Base-by-base conservation (phyloP, 2,888 invertebrate species). In the Adela reaumurella region DNA sequence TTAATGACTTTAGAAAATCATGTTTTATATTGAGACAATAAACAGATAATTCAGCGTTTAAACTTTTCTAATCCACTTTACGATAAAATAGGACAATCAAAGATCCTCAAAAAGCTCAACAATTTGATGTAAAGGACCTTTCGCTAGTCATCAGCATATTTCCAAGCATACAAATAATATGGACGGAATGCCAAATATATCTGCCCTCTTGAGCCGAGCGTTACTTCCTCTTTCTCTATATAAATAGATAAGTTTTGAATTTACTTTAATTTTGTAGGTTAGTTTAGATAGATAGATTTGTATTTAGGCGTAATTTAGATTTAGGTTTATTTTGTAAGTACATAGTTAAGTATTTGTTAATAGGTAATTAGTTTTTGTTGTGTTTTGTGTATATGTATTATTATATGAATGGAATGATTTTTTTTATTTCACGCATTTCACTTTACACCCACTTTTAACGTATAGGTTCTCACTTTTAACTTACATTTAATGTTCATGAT, bases 11-110 rank as follows among this genome's bases (percentile, higher is more conserved):
- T 46, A 41, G 18, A 47, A 53, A 44, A 51, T 46, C 50, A 16
- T 53, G 52, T 50, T 55, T 54, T 54, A 54, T 41, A 53, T 54
- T 4, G 51, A 51, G 45, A 17, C 51, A 8, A 47, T 54, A 47
- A 46, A 52, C 51, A 55, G 45, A 55, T 53, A 48, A 47, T 24
- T 43, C 42, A 55, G 52, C 49, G 54, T 35, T 54, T 46, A 19
- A 24, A 48, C 44, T 54, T 54, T 46, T 46, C 46, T 20, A 51
- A 52, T 41, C 50, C 51, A 41, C 19, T 53, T 41, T 53, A 43
- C n/a, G n/a, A n/a, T n/a, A n/a, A n/a, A n/a, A n/a, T n/a, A 24
- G 24, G 24, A 44, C 45, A 46, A 49, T 45, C 29, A 41, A 19
- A 45, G 45, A 48, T 35, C 45, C 48, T 18, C 16, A 19, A 11